These are phyloP conservation scores for Copidosoma aretas DNA, from an alignment of 2,888 invertebrate genomes.

Conservation along the genomic window DNA sequence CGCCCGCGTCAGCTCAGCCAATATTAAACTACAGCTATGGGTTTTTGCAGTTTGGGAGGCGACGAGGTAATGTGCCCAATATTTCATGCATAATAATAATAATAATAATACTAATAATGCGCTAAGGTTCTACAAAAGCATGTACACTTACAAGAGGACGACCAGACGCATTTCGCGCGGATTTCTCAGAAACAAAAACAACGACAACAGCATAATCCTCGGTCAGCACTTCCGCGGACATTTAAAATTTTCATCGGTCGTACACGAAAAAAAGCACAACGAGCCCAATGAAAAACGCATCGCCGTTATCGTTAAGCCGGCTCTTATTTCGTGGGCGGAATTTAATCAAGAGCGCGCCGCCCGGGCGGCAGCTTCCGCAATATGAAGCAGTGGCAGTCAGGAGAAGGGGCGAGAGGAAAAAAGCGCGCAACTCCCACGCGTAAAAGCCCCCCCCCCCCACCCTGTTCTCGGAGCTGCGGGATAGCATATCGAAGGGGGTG, in stretches of 20 bases:
- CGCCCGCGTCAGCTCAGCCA: no score
- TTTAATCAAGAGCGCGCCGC: constrained; percentile 29
- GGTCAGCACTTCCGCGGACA: no score
- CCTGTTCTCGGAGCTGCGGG: no score
- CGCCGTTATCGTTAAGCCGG: constrained; percentile 25
- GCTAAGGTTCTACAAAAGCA: no score
- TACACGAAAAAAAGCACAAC: background rate
- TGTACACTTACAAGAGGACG: background rate
- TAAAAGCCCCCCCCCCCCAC: background rate
- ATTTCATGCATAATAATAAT: no score
- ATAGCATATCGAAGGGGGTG: background rate
- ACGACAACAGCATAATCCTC: background rate
- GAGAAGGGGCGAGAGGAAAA: constrained; percentile 4
- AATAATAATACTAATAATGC: no score
- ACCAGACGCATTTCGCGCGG: background rate
- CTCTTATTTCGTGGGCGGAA: constrained; percentile 28
- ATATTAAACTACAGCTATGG: no score
- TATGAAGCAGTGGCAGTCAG: background rate
- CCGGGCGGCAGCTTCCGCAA: background rate
- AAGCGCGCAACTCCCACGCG: background rate
- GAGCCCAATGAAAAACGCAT: background rate
- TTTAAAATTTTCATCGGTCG: no score
- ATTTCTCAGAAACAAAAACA: background rate
- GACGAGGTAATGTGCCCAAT: no score
- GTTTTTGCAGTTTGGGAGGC: no score